Percentiles rank a stretch among this genome's conserved stretches.
phyloP scores from a whole-genome alignment of 1,140 invertebrate species.

The Pseudomyrmex concolor region DNA sequence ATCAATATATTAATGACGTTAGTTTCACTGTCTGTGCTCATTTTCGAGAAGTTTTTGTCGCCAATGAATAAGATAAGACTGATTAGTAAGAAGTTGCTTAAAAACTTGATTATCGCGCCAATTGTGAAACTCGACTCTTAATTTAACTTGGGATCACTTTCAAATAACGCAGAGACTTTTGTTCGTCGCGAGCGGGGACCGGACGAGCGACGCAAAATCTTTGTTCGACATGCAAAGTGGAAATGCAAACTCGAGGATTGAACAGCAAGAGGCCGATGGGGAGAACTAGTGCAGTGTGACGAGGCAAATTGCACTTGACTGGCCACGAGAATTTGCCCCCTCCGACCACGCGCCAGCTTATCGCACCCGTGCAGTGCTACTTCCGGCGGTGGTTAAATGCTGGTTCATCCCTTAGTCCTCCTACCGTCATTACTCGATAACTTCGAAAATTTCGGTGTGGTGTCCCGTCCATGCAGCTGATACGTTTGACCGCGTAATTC shows the following conservation, averaged over 20 bases:
- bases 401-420: constrained; percentile 32
- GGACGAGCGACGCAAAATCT: constrained; percentile 1
- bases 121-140: constrained; percentile 69
- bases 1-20: neutral
- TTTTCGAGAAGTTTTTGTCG: constrained; percentile 4
- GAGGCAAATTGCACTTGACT: constrained; percentile 73
- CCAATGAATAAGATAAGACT: neutral
- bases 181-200: neutral
- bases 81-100: constrained; percentile 6
- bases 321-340: constrained; percentile 70
- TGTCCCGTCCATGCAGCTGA: constrained; percentile 20
- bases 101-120: constrained; percentile 63
- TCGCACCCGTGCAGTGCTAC: constrained; percentile 68
- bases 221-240: neutral
- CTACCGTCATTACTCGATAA: constrained; percentile 53
- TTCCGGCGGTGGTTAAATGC: constrained; percentile 48
- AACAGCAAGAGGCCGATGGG: constrained; percentile 8
- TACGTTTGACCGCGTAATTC: constrained; percentile 44
- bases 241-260: constrained; percentile 51
- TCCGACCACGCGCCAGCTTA: constrained; percentile 67
- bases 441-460: constrained; percentile 43
- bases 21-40: neutral
- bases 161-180: constrained; percentile 50
- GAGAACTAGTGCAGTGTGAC: constrained; percentile 58
- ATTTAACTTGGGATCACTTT: constrained; percentile 66